Percentiles rank a stretch among this genome's conserved stretches.
Conservation (phyloP, 1,140 invertebrate species). For the Pygmarrhopalites habei region DNA sequence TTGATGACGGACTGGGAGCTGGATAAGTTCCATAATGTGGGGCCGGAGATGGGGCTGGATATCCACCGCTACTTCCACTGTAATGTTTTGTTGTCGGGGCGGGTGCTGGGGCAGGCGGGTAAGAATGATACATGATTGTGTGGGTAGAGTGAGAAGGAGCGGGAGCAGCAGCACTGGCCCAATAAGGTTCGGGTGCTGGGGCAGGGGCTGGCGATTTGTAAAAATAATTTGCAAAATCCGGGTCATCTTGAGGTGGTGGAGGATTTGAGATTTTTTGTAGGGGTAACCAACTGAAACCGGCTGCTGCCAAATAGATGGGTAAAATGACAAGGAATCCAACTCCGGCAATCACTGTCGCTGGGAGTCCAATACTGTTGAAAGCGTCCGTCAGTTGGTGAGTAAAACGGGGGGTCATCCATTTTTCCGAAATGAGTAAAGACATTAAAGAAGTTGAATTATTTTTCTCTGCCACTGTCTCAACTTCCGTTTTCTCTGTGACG, state of each 20-base stretch:
- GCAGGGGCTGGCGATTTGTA: background rate
- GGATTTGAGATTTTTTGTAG: background rate
- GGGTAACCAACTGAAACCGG: background rate
- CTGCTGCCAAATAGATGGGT: background rate
- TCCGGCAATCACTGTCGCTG: background rate
- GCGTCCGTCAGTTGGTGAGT: background rate
- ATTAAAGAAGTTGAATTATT: background rate
- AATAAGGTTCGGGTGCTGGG: background rate
- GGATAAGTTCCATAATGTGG: no score
- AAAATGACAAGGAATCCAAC: background rate
- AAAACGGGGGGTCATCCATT: background rate
- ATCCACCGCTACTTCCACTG: no score
- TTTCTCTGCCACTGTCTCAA: background rate
- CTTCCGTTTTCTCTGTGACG: no score
- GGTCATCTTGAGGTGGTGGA: background rate
- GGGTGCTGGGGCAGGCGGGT: background rate
- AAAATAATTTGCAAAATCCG: background rate
- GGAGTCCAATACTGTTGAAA: background rate
- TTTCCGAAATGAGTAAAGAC: background rate
- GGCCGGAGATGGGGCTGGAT: no score
- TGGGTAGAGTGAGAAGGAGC: background rate
- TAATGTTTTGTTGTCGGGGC: no score
- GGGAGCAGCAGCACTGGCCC: background rate
- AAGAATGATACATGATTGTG: no score
- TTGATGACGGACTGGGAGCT: background rate